These are phyloP conservation scores for Pocillopora meandrina DNA, from an alignment of 92 coral and sea anemone species.

Conservation along the genomic window DNA sequence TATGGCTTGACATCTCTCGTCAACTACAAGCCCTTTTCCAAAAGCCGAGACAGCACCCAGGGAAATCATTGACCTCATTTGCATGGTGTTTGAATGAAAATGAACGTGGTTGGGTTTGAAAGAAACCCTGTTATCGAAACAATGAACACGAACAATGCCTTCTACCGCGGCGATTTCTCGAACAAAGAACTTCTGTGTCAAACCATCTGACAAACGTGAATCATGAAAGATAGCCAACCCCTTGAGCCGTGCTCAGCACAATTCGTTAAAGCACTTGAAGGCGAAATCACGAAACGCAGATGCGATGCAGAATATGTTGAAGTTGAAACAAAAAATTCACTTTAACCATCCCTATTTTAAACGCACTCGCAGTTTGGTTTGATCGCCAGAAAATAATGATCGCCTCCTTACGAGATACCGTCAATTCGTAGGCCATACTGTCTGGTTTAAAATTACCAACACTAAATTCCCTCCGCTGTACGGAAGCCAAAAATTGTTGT, in stretches of 20 bases:
- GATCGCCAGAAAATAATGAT: slow-evolving; percentile 21
- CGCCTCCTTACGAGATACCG: slow-evolving; percentile 5
- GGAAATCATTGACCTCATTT: slow-evolving; percentile 12
- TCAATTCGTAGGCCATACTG: slow-evolving; percentile 30
- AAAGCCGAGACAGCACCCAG: slow-evolving; percentile 9
- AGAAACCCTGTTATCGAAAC: neutral
- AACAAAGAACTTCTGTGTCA: slow-evolving; percentile 34
- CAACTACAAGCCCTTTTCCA: slow-evolving; percentile 5
- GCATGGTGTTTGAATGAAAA: slow-evolving; percentile 31
- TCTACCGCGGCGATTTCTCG: slow-evolving; percentile 19
- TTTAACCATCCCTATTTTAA: slow-evolving; percentile 8
- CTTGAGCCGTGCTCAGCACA: neutral
- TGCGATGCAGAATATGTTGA: neutral
- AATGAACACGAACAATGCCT: neutral
- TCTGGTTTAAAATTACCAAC: slow-evolving; percentile 36
- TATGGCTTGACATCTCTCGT: slow-evolving; percentile 49
- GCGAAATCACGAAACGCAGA: neutral
- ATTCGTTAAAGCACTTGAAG: neutral
- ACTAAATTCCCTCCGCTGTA: slow-evolving; percentile 14
- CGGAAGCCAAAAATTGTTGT: neutral
- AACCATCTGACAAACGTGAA: slow-evolving; percentile 5
- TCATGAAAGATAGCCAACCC: slow-evolving; percentile 6
- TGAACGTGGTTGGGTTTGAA: neutral
- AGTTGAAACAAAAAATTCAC: slow-evolving; percentile 7
- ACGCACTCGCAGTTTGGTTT: neutral